Evolutionary conservation across 2,888 invertebrate species (phyloP), one percentile per base, ranked within the genome.

Genomic region (Melanotus villosus): DNA sequence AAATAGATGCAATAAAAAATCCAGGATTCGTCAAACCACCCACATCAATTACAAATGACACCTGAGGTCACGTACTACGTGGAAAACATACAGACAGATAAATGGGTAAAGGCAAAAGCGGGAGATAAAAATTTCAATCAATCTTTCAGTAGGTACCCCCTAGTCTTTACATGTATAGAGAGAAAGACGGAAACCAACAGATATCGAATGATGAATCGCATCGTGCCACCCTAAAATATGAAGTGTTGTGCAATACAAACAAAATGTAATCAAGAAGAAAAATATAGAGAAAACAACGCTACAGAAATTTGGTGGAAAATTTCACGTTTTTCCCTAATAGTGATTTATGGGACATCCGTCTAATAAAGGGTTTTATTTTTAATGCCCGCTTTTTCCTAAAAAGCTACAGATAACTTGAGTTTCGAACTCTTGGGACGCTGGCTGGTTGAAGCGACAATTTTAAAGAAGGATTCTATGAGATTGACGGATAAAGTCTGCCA

Each of bases 51-150:
- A 38, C 56, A 38, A 16, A 38, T 23, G 56, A 56, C 38, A 38
- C 56, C 38, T 56, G 34, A 34, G 56, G 36, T 56, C 36, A 14
- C 12, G n/a, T 21, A 21, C 10, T 18, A 18, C 14, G 21, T 9
- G n/a, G 36, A 56, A 38, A 10, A 36, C 21, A 38, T 56, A 56
- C 52, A 32, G 32, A 52, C 52, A 18, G 32, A 52, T 47, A 56
- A 56, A 56, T 36, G 23, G 56, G 12, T 19, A 34, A 56, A 56
- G 21, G 38, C 38, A 56, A 38, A 38, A 16, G 38, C 23, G 38
- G 21, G 18, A 36, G 36, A 56, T 56, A 56, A 56, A 56, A 56
- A 38, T 38, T 56, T 56, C 56, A 56, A 56, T 56, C 56, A 38
- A 56, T 56, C 56, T 56, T 56, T 38, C 32, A 56, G 32, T 38